These are phyloP conservation scores for Ennomos quercinarius DNA, from an alignment of 2,888 invertebrate genomes.

Conservation along the genomic window DNA sequence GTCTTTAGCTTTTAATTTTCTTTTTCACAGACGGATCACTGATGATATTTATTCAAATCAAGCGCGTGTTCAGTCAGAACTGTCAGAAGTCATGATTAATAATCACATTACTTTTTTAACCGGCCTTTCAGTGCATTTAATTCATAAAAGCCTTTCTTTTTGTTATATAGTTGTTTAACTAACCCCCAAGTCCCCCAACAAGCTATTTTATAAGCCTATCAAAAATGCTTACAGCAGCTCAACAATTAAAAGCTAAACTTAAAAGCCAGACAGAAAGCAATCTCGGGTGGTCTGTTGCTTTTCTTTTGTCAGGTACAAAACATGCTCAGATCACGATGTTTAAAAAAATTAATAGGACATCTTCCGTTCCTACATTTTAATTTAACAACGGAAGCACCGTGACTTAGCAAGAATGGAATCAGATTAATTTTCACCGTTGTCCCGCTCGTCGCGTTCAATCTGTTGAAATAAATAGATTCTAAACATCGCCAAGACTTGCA, in stretches of 20 bases:
- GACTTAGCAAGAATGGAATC: constrained; percentile 76
- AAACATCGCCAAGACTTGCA: constrained; percentile 53
- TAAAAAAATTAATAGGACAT: constrained; percentile 66
- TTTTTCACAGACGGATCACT: constrained; percentile 9
- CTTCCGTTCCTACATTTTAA: constrained; percentile 71
- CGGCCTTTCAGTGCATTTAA: neutral
- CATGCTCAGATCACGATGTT: constrained; percentile 47
- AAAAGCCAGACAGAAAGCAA: constrained; percentile 50
- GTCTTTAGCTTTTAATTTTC: constrained; percentile 9
- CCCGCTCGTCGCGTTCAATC: constrained; percentile 52
- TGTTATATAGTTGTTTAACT: no score
- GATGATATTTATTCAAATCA: neutral
- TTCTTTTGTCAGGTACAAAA: constrained; percentile 51
- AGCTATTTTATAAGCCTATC: constrained; percentile 20
- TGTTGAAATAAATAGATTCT: constrained; percentile 68
- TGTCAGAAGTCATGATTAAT: constrained; percentile 5
- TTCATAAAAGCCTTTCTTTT: no score
- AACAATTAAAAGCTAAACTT: constrained; percentile 49
- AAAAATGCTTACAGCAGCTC: constrained; percentile 33
- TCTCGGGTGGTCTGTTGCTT: constrained; percentile 60
- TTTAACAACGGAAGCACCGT: constrained; percentile 80
- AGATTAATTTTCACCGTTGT: constrained; percentile 75
- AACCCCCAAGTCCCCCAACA: constrained; percentile 11
- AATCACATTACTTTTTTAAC: constrained; percentile 8
- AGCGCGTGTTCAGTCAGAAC: neutral